Base-by-base conservation (phyloP, 2,888 invertebrate genomes). In the Griposia aprilina region DNA sequence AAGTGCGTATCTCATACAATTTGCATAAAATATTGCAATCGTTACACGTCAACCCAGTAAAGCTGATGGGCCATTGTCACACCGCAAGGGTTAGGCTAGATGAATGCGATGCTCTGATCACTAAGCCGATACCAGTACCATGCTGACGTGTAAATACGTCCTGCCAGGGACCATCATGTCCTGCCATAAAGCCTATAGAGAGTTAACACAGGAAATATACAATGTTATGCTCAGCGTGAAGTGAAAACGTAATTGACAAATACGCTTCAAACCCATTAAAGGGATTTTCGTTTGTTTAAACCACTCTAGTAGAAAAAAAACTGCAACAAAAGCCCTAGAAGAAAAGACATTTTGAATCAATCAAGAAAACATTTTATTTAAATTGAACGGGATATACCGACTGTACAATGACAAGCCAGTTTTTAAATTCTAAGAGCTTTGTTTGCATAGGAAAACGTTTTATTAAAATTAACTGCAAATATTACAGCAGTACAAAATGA, bases 21-120 rank as follows among this genome's bases (percentile, higher is more conserved):
- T 92, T 92, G 87, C 92, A 91, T 94, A 93, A 95, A 93, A 93
- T 94, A 94, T 94, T 90, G 91, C 92, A 89, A 90, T 90, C 92
- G 91, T 92, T 92, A 91, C 87, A 81, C 85, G 88, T 90, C 91
- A 91, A 87, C 88, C 89, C 88, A 87, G 87, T 85, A 90, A 89
- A 91, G 93, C 93, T 92, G 91, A 92, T 93, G 93, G 94, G 93
- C 93, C 91, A 94, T 92, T 93, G 93, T 91, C 91, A 90, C 91
- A 90, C 91, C 91, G 89, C 91, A 91, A 90, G 93, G 94, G 94
- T 94, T 94, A 94, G 93, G 93, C 93, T 91, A 93, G 95, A 96
- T 94, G 93, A 94, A 96, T 96, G 94, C 89, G 91, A 90, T 84
- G 89, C 90, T 90, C 84, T 89, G 93, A 93, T 93, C 90, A 83